Percentiles rank a stretch among this genome's conserved stretches.
Conservation (phyloP, 2,113 vertebrate genomes). For the Tragelaphus buxtoni region DNA sequence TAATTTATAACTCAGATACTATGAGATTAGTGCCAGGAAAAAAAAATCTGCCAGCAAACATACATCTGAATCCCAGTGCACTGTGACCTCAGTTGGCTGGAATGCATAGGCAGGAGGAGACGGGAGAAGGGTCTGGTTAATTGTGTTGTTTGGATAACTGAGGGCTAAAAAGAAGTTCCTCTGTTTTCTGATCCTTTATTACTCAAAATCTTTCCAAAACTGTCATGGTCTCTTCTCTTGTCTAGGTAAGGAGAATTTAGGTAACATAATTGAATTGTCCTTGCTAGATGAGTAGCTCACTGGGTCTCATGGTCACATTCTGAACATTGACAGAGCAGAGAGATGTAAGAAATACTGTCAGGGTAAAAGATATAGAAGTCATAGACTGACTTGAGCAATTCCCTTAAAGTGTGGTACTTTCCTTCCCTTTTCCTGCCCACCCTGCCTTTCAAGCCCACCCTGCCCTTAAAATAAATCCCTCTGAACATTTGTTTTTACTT, state of each 20-base stretch:
- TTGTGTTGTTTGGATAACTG: slow-evolving; percentile 18
- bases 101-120: not conserved
- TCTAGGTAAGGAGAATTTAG: not conserved
- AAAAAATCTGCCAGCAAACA: slow-evolving; percentile 12
- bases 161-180: slow-evolving; percentile 1
- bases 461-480: slow-evolving; percentile 26
- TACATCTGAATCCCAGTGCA: slow-evolving; percentile 33
- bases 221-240: not conserved
- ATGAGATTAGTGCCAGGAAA: slow-evolving; percentile 2
- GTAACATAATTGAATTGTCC: slow-evolving; percentile 6
- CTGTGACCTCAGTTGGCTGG: slow-evolving; percentile 32
- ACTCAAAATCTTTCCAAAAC: slow-evolving; percentile 37
- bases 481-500: slow-evolving; percentile 54
- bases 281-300: not conserved
- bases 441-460: not conserved
- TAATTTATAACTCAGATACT: slow-evolving; percentile 47
- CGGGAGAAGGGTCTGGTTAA: not conserved
- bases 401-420: not conserved
- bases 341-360: not conserved
- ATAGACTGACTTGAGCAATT: not conserved
- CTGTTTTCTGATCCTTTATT: not conserved
- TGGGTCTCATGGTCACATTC: not conserved
- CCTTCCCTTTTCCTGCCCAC: not conserved
- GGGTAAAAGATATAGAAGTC: not conserved
- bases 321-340: not conserved